Conservation (phyloP, 2,888 invertebrate species). For the Agonopterix heracliana region DNA sequence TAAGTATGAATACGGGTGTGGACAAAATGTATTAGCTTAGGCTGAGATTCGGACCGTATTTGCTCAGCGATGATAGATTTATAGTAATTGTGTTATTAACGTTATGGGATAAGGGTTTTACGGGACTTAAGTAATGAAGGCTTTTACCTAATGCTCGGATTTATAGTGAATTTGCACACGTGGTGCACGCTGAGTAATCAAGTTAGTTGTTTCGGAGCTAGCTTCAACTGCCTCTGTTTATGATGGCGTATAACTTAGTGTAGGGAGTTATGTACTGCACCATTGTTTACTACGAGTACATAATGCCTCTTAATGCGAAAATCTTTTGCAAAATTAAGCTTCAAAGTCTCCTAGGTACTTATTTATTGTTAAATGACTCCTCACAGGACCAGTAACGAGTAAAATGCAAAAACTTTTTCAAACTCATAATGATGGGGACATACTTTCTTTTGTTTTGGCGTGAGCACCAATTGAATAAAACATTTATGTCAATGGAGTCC, state of each 20-base stretch:
- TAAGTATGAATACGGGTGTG: slow-evolving; percentile 75
- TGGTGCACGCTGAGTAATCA: slow-evolving; percentile 49
- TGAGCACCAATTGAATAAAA: slow-evolving; percentile 68
- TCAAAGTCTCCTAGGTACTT: slow-evolving; percentile 3
- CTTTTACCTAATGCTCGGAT: slow-evolving; percentile 69
- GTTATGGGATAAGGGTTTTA: slow-evolving; percentile 76
- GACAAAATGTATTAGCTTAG: slow-evolving; percentile 77
- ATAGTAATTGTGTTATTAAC: slow-evolving; percentile 77
- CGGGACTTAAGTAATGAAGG: slow-evolving; percentile 74
- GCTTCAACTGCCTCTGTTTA: slow-evolving; percentile 9
- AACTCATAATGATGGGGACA: slow-evolving; percentile 66
- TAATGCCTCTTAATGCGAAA: background rate
- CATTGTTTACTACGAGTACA: background rate
- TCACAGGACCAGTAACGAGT: slow-evolving; percentile 48
- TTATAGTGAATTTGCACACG: slow-evolving; percentile 67
- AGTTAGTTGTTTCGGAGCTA: slow-evolving; percentile 27
- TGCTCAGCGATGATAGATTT: slow-evolving; percentile 75
- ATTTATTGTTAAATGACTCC: slow-evolving; percentile 34
- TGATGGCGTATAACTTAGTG: slow-evolving; percentile 2
- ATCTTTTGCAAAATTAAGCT: no score
- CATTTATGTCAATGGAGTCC: slow-evolving; percentile 71
- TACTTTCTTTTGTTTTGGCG: slow-evolving; percentile 69
- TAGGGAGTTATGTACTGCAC: background rate
- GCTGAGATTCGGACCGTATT: slow-evolving; percentile 74
- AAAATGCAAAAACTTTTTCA: slow-evolving; percentile 61